Conservation (phyloP, 2,113 vertebrate species). For the Ursus arctos region DNA sequence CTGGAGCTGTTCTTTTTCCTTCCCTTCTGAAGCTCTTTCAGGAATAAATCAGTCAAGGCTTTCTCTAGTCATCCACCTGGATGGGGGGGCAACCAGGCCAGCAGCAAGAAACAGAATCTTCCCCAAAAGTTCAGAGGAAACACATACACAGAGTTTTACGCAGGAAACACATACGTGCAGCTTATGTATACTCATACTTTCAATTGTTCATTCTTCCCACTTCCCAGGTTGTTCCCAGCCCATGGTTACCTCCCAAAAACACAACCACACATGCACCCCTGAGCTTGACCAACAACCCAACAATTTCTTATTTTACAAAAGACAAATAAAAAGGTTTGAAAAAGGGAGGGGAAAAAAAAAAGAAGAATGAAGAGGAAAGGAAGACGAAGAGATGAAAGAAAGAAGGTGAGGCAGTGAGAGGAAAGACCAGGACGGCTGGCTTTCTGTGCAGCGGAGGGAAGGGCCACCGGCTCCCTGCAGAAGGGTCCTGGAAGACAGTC, state of each 20-base stretch:
- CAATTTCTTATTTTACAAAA: not conserved
- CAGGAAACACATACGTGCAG: too few species aligned
- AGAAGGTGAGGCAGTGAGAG: not conserved
- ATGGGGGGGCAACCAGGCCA: not conserved
- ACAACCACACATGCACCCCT: not conserved
- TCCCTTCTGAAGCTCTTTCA: not conserved
- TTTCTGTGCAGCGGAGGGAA: rapidly evolving
- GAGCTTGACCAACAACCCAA: not conserved
- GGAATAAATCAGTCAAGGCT: not conserved
- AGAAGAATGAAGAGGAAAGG: not conserved
- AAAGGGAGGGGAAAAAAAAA: not conserved
- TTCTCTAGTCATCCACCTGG: not conserved
- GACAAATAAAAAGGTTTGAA: not conserved
- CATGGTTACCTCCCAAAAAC: not conserved
- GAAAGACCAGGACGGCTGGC: rapidly evolving
- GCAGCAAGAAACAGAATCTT: not conserved
- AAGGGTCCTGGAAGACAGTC: not conserved
- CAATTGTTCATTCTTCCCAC: not conserved
- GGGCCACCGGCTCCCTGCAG: rapidly evolving
- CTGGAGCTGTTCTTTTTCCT: not conserved
- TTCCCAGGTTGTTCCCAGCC: not conserved
- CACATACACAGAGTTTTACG: not conserved
- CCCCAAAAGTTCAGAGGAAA: not conserved
- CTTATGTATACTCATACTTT: not conserved
- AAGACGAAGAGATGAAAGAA: not conserved